A percentile compares a stretch with the other conserved stretches of the same genome.
Evolutionary conservation across 1,140 invertebrate genomes (phyloP).

Genomic region (Psix sp.): DNA sequence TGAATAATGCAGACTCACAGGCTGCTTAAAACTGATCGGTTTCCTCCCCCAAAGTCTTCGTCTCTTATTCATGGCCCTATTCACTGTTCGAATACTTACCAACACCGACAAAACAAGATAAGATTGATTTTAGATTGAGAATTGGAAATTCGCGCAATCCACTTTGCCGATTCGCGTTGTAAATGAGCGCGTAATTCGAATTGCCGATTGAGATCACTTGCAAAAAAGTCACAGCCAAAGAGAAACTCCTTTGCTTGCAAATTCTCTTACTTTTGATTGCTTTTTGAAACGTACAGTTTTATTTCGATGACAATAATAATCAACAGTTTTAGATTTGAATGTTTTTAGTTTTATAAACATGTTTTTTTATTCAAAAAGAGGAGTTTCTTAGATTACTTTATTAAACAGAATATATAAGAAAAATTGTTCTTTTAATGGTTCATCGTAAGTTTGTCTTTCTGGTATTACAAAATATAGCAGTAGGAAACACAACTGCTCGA

Average conservation of each 20-base stretch:
- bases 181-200: conserved; percentile 49
- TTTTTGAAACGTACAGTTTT: background rate
- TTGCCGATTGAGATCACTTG: conserved; percentile 16
- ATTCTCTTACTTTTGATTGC: conserved; percentile 12
- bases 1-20: conserved; percentile 76
- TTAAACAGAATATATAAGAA: no score
- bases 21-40: conserved; percentile 75
- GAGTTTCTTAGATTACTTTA: no score
- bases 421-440: background rate
- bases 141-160: conserved; percentile 69
- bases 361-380: no score
- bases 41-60: conserved; percentile 47
- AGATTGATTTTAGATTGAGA: conserved; percentile 77
- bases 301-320: no score
- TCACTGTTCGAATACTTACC: conserved; percentile 48
- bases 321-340: no score
- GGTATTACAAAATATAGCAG: conserved; percentile 8
- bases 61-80: conserved; percentile 49
- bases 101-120: conserved; percentile 68
- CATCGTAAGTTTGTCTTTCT: background rate
- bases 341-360: no score
- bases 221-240: conserved; percentile 38
- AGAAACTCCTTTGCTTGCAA: background rate
- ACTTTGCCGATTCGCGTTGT: conserved; percentile 42
- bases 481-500: conserved; percentile 26